A percentile compares a stretch with the other conserved stretches of the same genome.
Evolutionary conservation across 2,888 invertebrate species (phyloP).

Genomic region (Eupithecia insigniata): DNA sequence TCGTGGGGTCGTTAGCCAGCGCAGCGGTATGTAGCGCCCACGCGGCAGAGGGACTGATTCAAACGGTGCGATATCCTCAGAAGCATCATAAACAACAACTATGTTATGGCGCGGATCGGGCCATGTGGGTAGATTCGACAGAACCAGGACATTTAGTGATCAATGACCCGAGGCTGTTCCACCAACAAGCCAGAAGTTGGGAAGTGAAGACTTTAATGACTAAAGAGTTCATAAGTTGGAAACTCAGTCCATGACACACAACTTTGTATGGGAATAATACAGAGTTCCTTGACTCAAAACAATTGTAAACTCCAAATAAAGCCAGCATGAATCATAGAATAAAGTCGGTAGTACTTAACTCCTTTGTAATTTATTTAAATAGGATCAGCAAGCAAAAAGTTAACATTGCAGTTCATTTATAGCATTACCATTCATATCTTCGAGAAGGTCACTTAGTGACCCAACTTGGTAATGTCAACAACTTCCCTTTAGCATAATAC

Average conservation of each 20-base stretch:
- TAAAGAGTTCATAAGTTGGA: slow-evolving; percentile 15
- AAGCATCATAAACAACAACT: slow-evolving; percentile 54
- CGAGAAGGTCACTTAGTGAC: slow-evolving; percentile 53
- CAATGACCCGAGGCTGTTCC: slow-evolving; percentile 42
- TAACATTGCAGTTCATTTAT: slow-evolving; percentile 43
- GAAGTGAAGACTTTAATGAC: not conserved
- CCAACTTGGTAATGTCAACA: slow-evolving; percentile 59
- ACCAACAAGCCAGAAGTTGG: slow-evolving; percentile 16
- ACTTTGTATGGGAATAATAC: slow-evolving; percentile 2
- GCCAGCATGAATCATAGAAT: slow-evolving; percentile 22
- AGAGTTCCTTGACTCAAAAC: slow-evolving; percentile 15
- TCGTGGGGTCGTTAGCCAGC: slow-evolving; percentile 21
- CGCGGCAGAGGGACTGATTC: slow-evolving; percentile 54
- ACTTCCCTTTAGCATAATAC: slow-evolving; percentile 54
- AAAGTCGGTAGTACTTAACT: slow-evolving; percentile 11
- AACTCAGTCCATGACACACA: not conserved
- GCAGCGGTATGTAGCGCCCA: slow-evolving; percentile 56
- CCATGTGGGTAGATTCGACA: slow-evolving; percentile 51
- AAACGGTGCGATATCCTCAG: slow-evolving; percentile 54
- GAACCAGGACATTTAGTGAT: slow-evolving; percentile 35
- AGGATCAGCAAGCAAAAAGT: slow-evolving; percentile 44
- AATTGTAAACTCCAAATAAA: slow-evolving; percentile 25
- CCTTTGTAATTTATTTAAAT: slow-evolving; percentile 38
- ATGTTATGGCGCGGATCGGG: slow-evolving; percentile 39
- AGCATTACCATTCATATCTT: slow-evolving; percentile 49